phyloP scores from a whole-genome alignment of 2,797 vertebrate genomes.

The Telmatherina bonti region DNA sequence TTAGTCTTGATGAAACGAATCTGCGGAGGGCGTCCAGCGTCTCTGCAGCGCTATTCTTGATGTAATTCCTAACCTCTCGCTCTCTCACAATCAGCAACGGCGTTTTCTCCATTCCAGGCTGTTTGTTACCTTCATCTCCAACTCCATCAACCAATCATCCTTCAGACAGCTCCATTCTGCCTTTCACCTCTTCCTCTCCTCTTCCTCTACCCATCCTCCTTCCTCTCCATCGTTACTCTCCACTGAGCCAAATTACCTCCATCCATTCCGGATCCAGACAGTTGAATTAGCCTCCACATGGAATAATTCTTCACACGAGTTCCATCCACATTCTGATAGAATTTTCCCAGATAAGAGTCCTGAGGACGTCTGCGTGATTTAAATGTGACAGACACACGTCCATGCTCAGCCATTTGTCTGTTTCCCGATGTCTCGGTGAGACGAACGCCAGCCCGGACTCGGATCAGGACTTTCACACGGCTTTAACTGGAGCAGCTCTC shows the following conservation, averaged over 20 bases:
- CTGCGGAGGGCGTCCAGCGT: too few species aligned
- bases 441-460: constrained; percentile 63
- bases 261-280: constrained; percentile 90
- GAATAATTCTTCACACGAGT: constrained; percentile 87
- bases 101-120: too few species aligned
- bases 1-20: too few species aligned
- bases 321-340: constrained; percentile 84
- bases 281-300: constrained; percentile 89
- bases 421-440: constrained; percentile 88
- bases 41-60: too few species aligned
- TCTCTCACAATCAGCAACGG: not conserved
- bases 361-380: constrained; percentile 85
- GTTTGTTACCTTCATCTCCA: constrained; percentile 10
- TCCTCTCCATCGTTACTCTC: constrained; percentile 81
- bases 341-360: constrained; percentile 83
- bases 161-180: not conserved
- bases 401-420: constrained; percentile 87
- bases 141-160: not conserved
- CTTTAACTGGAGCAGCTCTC: too few species aligned
- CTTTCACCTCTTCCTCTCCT: constrained; percentile 7
- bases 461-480: not conserved
- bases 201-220: constrained; percentile 11
- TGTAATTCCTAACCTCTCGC: not conserved
- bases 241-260: constrained; percentile 91
- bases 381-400: constrained; percentile 88